Conservation (phyloP, 2,797 vertebrate species). For the Chloroceryle amazona region DNA sequence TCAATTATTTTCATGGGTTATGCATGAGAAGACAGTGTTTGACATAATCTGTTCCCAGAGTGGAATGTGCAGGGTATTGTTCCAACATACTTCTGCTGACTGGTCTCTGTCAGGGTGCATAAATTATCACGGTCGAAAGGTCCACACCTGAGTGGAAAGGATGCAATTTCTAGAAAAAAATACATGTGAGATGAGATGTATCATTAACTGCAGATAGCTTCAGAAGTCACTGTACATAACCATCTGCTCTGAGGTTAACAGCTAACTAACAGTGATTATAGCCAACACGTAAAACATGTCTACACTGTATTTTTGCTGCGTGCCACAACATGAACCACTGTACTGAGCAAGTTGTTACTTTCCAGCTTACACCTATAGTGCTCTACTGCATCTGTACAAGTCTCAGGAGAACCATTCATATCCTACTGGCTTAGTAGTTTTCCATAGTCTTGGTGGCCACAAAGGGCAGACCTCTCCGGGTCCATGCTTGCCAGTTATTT, state of each 20-base stretch:
- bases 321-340: not conserved
- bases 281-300: not conserved
- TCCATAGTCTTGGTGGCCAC: not conserved
- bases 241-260: not conserved
- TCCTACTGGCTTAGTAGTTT: not conserved
- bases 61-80: not conserved
- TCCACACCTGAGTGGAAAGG: slow-evolving; percentile 31
- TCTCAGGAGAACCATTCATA: not conserved
- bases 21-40: not conserved
- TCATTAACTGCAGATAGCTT: slow-evolving; percentile 5
- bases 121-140: not conserved
- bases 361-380: not conserved
- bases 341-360: not conserved
- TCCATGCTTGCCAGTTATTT: not conserved
- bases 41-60: slow-evolving; percentile 4
- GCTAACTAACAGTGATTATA: not conserved
- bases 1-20: slow-evolving; percentile 17
- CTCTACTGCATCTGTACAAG: not conserved
- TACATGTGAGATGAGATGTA: not conserved
- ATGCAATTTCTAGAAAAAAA: not conserved
- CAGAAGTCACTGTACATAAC: not conserved
- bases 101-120: not conserved
- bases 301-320: not conserved
- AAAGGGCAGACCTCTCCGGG: not conserved
- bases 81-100: not conserved